These are phyloP conservation scores for Drosophila ezoana DNA, from an alignment of 2,888 invertebrate genomes.

Conservation along the genomic window DNA sequence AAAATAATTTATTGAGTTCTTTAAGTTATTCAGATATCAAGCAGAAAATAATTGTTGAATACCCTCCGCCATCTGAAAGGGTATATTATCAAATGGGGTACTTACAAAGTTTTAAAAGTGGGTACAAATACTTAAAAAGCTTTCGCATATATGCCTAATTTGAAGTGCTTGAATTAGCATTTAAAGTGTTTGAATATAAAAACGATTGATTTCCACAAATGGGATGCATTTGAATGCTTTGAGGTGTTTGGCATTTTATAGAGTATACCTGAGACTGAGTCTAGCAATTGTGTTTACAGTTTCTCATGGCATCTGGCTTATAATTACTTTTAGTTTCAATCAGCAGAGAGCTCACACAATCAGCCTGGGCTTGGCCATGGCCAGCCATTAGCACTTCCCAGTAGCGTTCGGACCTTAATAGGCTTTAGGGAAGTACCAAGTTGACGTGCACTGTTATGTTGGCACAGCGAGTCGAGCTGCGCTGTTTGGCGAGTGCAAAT, in stretches of 20 bases:
- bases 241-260: not conserved
- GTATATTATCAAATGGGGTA: not conserved
- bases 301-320: not conserved
- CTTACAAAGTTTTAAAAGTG: not conserved
- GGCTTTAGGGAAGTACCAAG: slow-evolving; percentile 53
- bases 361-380: slow-evolving; percentile 28
- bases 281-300: not conserved
- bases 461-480: slow-evolving; percentile 3
- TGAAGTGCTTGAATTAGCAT: slow-evolving; percentile 10
- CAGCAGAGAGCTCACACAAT: not conserved
- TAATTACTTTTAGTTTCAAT: slow-evolving; percentile 11
- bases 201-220: slow-evolving; percentile 2
- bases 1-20: too few species aligned
- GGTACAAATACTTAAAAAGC: not conserved
- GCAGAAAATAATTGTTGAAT: too few species aligned
- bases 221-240: not conserved
- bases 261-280: not conserved
- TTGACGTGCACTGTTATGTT: slow-evolving; percentile 32
- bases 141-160: not conserved
- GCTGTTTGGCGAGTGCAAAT: slow-evolving; percentile 24
- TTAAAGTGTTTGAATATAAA: slow-evolving; percentile 6
- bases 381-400: slow-evolving; percentile 51
- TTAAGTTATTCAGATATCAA: too few species aligned
- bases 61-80: not conserved
- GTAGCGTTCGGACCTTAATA: slow-evolving; percentile 32